Percentiles rank a stretch among this genome's conserved stretches.
Conservation (phyloP, 2,113 vertebrate species). For the Phalacrocorax brasilianus region DNA sequence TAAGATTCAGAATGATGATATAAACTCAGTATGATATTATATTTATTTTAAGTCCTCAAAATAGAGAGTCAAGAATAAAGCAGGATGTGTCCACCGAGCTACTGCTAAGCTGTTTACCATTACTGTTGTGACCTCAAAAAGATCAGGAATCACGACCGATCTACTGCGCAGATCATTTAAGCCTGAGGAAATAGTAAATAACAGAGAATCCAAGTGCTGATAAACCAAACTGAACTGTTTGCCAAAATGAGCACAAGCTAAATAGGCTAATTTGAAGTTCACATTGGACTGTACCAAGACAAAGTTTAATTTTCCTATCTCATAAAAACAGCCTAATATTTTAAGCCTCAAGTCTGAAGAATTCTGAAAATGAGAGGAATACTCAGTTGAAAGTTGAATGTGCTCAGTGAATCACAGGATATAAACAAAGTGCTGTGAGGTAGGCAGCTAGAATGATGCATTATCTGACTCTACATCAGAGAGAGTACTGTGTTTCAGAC, state of each 20-base stretch:
- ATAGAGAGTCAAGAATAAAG: background rate
- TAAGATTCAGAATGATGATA: background rate
- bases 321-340: background rate
- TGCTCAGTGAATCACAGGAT: background rate
- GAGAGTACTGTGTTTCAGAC: background rate
- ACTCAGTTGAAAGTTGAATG: background rate
- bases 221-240: background rate
- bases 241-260: background rate
- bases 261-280: background rate
- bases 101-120: background rate
- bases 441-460: background rate
- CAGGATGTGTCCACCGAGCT: background rate
- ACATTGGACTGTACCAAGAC: background rate
- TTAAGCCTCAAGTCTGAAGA: background rate
- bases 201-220: background rate
- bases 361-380: background rate
- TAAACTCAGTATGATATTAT: background rate
- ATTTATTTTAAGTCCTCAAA: background rate
- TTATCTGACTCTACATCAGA: background rate
- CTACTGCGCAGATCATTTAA: background rate
- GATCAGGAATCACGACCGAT: background rate
- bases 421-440: background rate
- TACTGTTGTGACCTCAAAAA: background rate
- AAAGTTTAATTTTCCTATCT: background rate
- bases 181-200: background rate